phyloP scores from a whole-genome alignment of 2,113 vertebrate species.

The Alethe castanea region DNA sequence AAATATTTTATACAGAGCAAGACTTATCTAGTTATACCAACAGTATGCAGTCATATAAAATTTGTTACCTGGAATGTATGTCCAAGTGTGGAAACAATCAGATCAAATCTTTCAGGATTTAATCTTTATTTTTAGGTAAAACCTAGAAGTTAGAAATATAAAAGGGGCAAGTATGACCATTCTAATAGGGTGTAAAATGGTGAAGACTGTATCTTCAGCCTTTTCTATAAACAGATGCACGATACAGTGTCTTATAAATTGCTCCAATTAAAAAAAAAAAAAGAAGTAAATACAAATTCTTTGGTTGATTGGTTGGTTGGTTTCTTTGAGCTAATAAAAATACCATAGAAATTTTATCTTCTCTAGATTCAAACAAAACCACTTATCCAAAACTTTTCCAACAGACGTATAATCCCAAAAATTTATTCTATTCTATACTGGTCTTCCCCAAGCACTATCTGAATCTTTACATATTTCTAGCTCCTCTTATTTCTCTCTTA shows the following conservation, averaged over 20 bases:
- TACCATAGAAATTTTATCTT: not conserved
- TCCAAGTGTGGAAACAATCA: not conserved
- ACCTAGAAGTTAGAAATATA: not conserved
- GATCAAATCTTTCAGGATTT: not conserved
- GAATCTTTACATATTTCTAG: not conserved
- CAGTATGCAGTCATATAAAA: not conserved
- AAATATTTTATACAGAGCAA: not conserved
- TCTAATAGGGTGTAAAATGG: not conserved
- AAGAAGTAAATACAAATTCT: not conserved
- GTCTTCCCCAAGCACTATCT: not conserved
- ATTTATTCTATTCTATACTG: not conserved
- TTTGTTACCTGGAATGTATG: not conserved
- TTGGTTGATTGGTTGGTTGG: not conserved
- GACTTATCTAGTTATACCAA: not conserved
- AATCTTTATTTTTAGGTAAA: not conserved
- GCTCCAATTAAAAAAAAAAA: not conserved
- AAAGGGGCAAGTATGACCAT: not conserved
- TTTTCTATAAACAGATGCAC: not conserved
- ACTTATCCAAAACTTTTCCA: not conserved
- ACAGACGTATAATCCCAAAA: not conserved
- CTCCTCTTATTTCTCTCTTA: not conserved
- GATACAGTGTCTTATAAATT: not conserved
- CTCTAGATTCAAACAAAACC: not conserved
- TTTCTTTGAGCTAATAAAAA: not conserved
- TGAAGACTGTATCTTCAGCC: not conserved